Conservation (phyloP, 2,797 vertebrate genomes). For the Malurus splendens region DNA sequence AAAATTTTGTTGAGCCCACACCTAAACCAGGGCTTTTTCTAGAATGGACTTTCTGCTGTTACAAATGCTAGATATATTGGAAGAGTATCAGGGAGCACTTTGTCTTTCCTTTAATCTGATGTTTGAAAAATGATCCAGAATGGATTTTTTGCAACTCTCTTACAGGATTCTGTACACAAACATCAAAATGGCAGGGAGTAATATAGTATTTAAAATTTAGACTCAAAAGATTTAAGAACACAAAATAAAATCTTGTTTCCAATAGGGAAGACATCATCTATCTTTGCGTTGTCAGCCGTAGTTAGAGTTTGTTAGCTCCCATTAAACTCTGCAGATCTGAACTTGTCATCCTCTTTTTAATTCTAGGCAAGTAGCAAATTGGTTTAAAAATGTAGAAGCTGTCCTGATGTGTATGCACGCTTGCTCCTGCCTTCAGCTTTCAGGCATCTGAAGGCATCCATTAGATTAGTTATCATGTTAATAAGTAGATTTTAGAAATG, state of each 20-base stretch:
- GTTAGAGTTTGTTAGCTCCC: not conserved
- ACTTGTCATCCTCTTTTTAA: conserved; percentile 10
- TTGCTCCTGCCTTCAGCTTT: conserved; percentile 18
- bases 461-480: conserved; percentile 35
- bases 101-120: not conserved
- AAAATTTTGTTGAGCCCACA: not conserved
- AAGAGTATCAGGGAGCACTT: not conserved
- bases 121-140: not conserved
- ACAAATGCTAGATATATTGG: not conserved
- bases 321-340: not conserved
- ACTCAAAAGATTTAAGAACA: not conserved
- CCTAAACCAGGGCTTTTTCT: not conserved
- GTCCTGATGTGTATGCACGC: not conserved
- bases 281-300: not conserved
- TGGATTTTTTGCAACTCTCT: not conserved
- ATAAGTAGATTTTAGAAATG: conserved; percentile 23
- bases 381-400: conserved; percentile 8
- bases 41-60: not conserved
- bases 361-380: conserved; percentile 45
- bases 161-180: not conserved
- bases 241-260: not conserved
- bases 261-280: not conserved
- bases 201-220: not conserved
- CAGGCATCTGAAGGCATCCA: conserved; percentile 30
- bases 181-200: not conserved